Conservation (phyloP, 2,113 vertebrate species). For the Dromas ardeola region DNA sequence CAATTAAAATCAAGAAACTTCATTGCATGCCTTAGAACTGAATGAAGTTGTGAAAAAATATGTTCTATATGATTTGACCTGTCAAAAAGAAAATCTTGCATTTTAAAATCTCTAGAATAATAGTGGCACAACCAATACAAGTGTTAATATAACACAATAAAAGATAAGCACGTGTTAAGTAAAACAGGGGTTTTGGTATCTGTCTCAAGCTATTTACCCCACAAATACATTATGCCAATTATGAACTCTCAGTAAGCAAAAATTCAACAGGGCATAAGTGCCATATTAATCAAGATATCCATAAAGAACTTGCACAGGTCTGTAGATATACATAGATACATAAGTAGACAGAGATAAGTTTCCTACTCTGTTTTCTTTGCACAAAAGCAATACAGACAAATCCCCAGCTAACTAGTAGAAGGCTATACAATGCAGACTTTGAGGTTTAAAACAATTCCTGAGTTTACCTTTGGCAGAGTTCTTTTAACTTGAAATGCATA, state of each 20-base stretch:
- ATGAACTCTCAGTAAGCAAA: neutral
- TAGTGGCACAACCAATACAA: neutral
- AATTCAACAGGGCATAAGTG: neutral
- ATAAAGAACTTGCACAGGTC: neutral
- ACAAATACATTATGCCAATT: neutral
- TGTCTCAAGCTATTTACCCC: neutral
- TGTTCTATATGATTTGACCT: neutral
- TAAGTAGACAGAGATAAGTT: neutral
- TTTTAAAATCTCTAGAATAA: neutral
- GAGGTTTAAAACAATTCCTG: neutral
- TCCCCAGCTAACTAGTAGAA: neutral
- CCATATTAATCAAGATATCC: neutral
- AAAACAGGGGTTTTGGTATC: neutral
- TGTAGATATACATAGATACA: neutral
- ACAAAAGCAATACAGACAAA: neutral
- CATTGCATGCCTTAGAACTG: neutral
- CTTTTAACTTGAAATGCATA: neutral
- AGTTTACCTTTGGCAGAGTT: neutral
- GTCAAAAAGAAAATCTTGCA: neutral
- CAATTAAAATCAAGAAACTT: conserved; percentile 4
- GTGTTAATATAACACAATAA: neutral
- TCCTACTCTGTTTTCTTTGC: neutral
- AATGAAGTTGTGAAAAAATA: neutral
- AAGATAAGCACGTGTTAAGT: neutral
- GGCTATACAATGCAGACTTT: neutral